These are phyloP conservation scores for Mythimna impura DNA, from an alignment of 2,888 invertebrate species.

Conservation along the genomic window DNA sequence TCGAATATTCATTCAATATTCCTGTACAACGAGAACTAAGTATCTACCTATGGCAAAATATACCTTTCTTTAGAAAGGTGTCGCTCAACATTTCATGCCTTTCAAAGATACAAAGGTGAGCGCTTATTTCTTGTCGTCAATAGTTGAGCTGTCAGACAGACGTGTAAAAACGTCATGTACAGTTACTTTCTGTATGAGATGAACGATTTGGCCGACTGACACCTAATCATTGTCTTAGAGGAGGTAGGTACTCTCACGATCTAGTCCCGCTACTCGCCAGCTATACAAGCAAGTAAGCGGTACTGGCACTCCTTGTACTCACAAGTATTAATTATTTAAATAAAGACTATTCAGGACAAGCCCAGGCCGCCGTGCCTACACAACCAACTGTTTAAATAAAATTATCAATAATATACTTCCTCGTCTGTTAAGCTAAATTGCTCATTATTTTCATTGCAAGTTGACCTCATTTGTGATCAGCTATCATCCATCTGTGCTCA, in stretches of 20 bases:
- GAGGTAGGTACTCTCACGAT: constrained; percentile 74
- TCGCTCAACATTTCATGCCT: constrained; percentile 41
- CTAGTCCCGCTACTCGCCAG: constrained; percentile 79
- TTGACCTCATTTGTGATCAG: constrained; percentile 40
- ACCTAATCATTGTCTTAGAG: constrained; percentile 79
- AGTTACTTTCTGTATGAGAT: constrained; percentile 79
- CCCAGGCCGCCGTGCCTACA: constrained; percentile 10
- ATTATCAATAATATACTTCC: constrained; percentile 14
- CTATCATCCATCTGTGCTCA: constrained; percentile 35
- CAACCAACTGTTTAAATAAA: constrained; percentile 49
- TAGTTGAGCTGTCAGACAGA: constrained; percentile 71
- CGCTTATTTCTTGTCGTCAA: constrained; percentile 59
- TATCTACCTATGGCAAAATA: constrained; percentile 10
- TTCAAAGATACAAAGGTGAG: constrained; percentile 56
- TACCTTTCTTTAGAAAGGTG: constrained; percentile 47
- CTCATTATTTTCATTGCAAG: constrained; percentile 34
- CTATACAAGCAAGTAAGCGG: constrained; percentile 58
- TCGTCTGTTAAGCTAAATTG: constrained; percentile 12
- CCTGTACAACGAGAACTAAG: neutral
- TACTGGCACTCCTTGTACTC: constrained; percentile 60
- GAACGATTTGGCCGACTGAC: constrained; percentile 85
- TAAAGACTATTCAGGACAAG: constrained; percentile 40
- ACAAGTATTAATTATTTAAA: constrained; percentile 41
- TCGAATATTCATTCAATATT: neutral
- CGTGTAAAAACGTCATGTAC: constrained; percentile 75